Conservation (phyloP, 2,888 invertebrate genomes). For the Macrostomum cliftonense region DNA sequence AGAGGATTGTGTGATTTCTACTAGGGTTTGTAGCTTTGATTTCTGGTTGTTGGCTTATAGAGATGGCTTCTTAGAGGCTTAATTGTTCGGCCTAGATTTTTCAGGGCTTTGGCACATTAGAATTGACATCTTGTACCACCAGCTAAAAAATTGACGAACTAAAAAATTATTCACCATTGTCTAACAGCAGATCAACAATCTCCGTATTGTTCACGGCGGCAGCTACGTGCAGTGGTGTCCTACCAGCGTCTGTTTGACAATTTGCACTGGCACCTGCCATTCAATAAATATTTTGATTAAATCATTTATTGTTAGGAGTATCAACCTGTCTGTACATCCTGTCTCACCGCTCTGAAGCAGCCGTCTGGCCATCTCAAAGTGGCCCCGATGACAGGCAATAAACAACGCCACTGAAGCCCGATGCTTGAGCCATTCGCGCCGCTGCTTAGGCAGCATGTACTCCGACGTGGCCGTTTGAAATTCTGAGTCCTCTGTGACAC, state of each 20-base stretch:
- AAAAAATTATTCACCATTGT: slow-evolving; percentile 28
- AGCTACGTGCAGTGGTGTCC: slow-evolving; percentile 32
- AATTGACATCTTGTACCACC: too few relatives aligned
- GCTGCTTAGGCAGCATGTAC: slow-evolving; percentile 26
- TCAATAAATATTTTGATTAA: neutral
- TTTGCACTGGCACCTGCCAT: slow-evolving; percentile 29
- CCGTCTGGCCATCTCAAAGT: slow-evolving; percentile 18
- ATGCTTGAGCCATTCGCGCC: slow-evolving; percentile 26
- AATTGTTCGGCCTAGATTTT: too few relatives aligned
- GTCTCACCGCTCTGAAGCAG: slow-evolving; percentile 3
- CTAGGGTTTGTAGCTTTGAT: too few relatives aligned
- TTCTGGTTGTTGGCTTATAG: too few relatives aligned
- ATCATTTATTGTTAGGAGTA: too few relatives aligned
- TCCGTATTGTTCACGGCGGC: slow-evolving; percentile 30
- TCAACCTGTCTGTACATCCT: too few relatives aligned
- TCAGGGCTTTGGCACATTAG: too few relatives aligned
- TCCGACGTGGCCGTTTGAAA: slow-evolving; percentile 30
- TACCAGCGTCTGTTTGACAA: slow-evolving; percentile 23
- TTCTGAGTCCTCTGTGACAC: slow-evolving; percentile 26
- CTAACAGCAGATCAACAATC: slow-evolving; percentile 28
- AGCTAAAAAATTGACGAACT: too few relatives aligned
- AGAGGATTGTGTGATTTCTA: too few relatives aligned
- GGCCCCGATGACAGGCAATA: slow-evolving; percentile 32
- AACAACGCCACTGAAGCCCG: slow-evolving; percentile 31
- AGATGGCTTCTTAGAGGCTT: too few relatives aligned